Evolutionary conservation across 2,113 vertebrate genomes (phyloP).

Genomic region (Cinclus mexicanus): DNA sequence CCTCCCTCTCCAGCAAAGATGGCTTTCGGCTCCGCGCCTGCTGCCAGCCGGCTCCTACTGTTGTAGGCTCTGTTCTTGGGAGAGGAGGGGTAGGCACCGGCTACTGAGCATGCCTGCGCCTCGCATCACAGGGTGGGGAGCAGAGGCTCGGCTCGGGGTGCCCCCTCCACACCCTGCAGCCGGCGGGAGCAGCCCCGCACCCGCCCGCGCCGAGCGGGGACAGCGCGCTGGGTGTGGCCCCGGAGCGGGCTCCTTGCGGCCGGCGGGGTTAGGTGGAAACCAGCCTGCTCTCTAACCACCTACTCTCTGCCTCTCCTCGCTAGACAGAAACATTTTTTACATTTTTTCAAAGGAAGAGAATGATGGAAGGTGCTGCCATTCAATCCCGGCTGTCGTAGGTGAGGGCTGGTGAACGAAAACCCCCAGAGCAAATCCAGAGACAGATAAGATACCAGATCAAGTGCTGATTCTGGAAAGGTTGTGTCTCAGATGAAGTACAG

Average conservation of each 20-base stretch:
- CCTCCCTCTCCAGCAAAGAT: constrained; percentile 51
- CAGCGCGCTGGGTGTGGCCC: neutral
- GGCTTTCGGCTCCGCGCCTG: constrained; percentile 51
- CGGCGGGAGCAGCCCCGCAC: neutral
- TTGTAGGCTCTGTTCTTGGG: constrained; percentile 23
- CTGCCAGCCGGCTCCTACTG: constrained; percentile 10
- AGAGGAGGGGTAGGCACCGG: constrained; percentile 45
- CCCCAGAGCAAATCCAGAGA: neutral
- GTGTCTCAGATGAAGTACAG: neutral
- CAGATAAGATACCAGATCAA: neutral
- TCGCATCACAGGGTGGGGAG: neutral
- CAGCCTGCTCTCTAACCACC: neutral
- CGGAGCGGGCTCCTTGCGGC: neutral
- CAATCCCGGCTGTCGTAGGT: neutral
- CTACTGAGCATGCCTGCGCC: constrained; percentile 70
- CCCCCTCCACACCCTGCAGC: neutral
- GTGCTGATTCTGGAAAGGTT: neutral
- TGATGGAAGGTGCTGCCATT: neutral
- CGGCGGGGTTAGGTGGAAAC: fast-evolving
- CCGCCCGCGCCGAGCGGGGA: neutral
- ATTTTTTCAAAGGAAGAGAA: fast-evolving
- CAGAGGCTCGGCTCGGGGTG: neutral
- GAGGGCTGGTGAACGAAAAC: neutral
- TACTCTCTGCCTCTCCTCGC: neutral
- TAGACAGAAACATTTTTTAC: fast-evolving